A percentile compares a stretch with the other conserved stretches of the same genome.
phyloP scores from a whole-genome alignment of 2,797 vertebrate species.

The Moxostoma hubbsi region DNA sequence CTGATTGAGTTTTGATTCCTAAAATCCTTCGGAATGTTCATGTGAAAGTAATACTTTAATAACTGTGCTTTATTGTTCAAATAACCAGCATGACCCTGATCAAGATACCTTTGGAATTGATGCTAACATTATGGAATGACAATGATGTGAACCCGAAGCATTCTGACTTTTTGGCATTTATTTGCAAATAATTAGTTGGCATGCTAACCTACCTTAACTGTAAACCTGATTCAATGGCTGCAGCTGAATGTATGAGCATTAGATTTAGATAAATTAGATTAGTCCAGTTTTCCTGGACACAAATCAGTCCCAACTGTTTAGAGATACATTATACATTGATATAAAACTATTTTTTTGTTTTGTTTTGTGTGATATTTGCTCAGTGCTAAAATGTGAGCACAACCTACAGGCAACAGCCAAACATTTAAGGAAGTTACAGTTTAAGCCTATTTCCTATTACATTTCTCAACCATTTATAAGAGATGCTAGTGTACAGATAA shows the following conservation, averaged over 20 bases:
- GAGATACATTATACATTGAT: no score
- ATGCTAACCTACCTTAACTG: constrained; percentile 22
- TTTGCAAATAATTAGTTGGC: constrained; percentile 1
- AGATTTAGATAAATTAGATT: neutral
- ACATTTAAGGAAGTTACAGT: constrained; percentile 2
- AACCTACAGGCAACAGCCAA: neutral
- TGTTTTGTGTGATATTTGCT: constrained; percentile 4
- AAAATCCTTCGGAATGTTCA: constrained; percentile 16
- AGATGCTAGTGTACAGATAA: neutral
- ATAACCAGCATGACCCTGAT: constrained; percentile 34
- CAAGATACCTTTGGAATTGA: neutral
- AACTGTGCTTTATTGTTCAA: constrained; percentile 1
- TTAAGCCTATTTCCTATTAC: neutral
- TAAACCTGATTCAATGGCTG: constrained; percentile 5
- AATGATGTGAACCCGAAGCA: neutral
- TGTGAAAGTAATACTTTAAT: constrained; percentile 5
- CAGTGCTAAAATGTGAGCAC: neutral
- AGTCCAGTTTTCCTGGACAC: no score
- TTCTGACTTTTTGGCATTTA: neutral
- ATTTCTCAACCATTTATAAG: neutral
- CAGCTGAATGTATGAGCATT: neutral
- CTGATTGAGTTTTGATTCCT: neutral
- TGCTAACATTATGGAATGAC: neutral
- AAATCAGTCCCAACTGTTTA: neutral
- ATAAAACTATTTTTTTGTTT: no score